Evolutionary conservation across 2,888 invertebrate species (phyloP).

Genomic region (Mellilla xanthometata): DNA sequence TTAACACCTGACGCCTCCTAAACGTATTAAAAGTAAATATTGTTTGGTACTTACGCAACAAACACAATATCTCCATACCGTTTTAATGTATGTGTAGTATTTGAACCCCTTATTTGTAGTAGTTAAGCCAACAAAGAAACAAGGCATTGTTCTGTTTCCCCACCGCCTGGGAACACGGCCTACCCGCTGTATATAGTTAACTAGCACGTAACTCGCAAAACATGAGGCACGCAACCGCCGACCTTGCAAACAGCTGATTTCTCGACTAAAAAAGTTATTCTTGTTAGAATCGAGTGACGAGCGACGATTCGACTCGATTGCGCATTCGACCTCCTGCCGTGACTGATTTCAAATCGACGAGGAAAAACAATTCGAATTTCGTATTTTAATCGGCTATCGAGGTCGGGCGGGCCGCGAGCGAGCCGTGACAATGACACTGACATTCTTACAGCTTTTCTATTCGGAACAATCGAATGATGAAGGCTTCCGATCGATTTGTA

Average conservation of each 20-base stretch:
- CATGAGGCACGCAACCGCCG: constrained; percentile 41
- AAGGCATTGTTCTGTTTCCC: constrained; percentile 29
- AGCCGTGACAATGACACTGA: constrained; percentile 55
- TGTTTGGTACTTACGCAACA: background rate
- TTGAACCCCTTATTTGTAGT: constrained; percentile 14
- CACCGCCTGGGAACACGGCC: constrained; percentile 16
- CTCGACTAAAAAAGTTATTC: constrained; percentile 42
- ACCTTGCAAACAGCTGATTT: constrained; percentile 57
- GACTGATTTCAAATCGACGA: constrained; percentile 54
- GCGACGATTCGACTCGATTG: constrained; percentile 47
- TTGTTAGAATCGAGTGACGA: constrained; percentile 22
- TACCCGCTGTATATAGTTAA: background rate
- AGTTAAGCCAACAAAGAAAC: constrained; percentile 20
- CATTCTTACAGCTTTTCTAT: constrained; percentile 41
- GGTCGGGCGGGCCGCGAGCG: constrained; percentile 32
- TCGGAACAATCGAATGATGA: constrained; percentile 31
- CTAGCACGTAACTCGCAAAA: constrained; percentile 34
- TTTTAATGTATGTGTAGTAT: constrained; percentile 15
- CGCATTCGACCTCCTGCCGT: constrained; percentile 47
- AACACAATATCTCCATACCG: background rate
- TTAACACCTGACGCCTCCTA: no score
- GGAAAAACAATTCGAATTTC: constrained; percentile 55
- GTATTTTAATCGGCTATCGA: constrained; percentile 45
- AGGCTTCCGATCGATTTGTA: constrained; percentile 32
- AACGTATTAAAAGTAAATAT: no score